phyloP scores from a whole-genome alignment of 2,888 invertebrate species.

The Ceramica pisi region DNA sequence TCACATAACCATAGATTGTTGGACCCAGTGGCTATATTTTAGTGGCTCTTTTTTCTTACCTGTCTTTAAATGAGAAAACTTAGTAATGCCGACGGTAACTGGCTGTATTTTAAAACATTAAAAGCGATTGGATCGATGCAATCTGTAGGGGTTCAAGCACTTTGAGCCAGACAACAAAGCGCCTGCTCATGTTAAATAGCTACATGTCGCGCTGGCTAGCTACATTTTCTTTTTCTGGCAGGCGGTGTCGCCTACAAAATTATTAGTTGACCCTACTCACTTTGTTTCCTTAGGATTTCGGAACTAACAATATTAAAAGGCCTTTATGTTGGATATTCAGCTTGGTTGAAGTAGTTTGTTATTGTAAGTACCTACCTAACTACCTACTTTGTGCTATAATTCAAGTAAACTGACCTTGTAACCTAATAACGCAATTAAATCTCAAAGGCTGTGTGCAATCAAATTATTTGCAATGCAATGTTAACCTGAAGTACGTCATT shows the following conservation, averaged over 20 bases:
- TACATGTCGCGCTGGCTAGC: conserved; percentile 28
- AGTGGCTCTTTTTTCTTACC: neutral
- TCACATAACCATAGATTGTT: neutral
- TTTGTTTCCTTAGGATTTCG: conserved; percentile 6
- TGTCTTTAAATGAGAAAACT: conserved; percentile 3
- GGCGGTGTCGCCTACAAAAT: conserved; percentile 43
- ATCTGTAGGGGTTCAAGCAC: conserved; percentile 11
- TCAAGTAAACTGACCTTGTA: no score
- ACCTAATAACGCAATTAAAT: no score
- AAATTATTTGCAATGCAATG: no score
- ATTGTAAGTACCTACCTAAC: no score
- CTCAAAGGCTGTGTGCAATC: no score
- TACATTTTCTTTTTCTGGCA: conserved; percentile 45
- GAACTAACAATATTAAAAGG: neutral
- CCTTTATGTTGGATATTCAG: neutral
- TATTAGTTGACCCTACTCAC: conserved; percentile 15
- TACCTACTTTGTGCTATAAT: no score
- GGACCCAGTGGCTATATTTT: neutral
- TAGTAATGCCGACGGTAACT: conserved; percentile 14
- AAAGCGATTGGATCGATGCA: conserved; percentile 18
- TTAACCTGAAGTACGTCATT: no score
- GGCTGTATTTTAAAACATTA: conserved; percentile 30
- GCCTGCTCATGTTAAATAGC: conserved; percentile 54
- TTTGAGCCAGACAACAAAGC: conserved; percentile 64
- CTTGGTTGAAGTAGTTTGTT: neutral